Evolutionary conservation across 92 coral and sea anemone genomes (phyloP), one percentile per base, ranked within the genome.

Genomic region (Heliopora coerulea): DNA sequence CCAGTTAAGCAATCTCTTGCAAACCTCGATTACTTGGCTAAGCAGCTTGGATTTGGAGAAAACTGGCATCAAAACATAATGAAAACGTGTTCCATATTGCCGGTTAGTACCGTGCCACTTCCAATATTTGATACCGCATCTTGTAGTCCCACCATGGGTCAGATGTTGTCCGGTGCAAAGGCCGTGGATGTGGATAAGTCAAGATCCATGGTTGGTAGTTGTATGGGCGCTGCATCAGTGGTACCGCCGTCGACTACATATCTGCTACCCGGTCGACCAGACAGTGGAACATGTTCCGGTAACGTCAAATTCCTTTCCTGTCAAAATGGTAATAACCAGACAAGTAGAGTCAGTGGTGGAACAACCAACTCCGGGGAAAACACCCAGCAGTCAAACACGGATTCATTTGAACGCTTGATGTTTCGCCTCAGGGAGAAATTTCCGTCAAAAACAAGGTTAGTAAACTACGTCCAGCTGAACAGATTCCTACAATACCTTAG

Each of bases 371-470:
- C 42, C 6, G 52, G 52, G 14, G 52, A 65, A 20, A 21, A 32
- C 41, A 30, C 56, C 25, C 12, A 24, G 49, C 30, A 52, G 26
- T 18, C 31, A 20, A 34, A 35, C n/a, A 23, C 42, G 40, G 12
- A 62, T 21, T 70, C 49, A 11, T 70, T 70, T 15, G 49, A 52
- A n/a, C 33, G 18, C n/a, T 49, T 70, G 52, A 70, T 70, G 77
- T 10, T 13, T 29, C 31, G 37, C 10, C 50, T 70, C 0, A 11
- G 19, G 8, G 62, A 54, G 63, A 54, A 32, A n/a, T 70, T 70
- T 32, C 77, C 77, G 12, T 15, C 62, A 31, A 70, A 52, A 70
- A 52, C 62, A 31, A 70, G 77, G 77, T 70, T 48, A 17, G 39
- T 15, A n/a, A n/a, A n/a, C n/a, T n/a, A n/a, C n/a, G n/a, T n/a